Evolutionary conservation across 2,888 invertebrate species (phyloP).

Genomic region (Labia minor): DNA sequence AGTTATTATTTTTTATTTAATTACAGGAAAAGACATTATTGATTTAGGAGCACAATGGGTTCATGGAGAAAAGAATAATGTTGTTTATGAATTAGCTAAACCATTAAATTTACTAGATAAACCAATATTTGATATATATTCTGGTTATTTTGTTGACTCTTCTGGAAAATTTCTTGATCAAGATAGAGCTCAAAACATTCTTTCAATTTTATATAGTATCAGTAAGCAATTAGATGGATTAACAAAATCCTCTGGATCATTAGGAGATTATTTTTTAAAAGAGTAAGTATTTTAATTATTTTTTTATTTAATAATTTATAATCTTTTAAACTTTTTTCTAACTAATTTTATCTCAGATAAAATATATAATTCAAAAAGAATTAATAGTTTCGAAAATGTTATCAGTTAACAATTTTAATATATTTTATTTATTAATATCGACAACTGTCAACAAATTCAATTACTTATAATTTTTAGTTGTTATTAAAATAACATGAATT

Average conservation of each 20-base stretch:
- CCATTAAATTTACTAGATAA: constrained; percentile 23
- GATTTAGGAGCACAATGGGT: constrained; percentile 75
- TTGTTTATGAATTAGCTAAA: constrained; percentile 32
- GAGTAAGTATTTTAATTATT: constrained; percentile 31
- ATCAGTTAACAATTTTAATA: no score
- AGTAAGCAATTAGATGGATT: constrained; percentile 25
- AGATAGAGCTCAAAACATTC: constrained; percentile 16
- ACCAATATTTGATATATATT: constrained; percentile 18
- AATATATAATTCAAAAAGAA: no score
- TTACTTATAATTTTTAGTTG: no score
- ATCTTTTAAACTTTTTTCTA: no score
- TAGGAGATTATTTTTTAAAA: constrained; percentile 34
- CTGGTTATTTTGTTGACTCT: constrained; percentile 24
- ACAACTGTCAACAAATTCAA: no score
- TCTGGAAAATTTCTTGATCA: constrained; percentile 18
- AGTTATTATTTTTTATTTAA: background rate
- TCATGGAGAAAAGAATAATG: constrained; percentile 56
- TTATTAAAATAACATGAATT: no score
- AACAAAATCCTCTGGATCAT: constrained; percentile 34
- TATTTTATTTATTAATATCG: no score
- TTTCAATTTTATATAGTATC: constrained; percentile 29
- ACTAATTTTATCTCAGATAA: no score
- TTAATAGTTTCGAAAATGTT: no score
- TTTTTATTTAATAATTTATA: constrained; percentile 2
- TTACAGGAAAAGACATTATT: constrained; percentile 39